phyloP scores from a whole-genome alignment of 2,888 invertebrate species.

The Brachypalpus laphriformis region DNA sequence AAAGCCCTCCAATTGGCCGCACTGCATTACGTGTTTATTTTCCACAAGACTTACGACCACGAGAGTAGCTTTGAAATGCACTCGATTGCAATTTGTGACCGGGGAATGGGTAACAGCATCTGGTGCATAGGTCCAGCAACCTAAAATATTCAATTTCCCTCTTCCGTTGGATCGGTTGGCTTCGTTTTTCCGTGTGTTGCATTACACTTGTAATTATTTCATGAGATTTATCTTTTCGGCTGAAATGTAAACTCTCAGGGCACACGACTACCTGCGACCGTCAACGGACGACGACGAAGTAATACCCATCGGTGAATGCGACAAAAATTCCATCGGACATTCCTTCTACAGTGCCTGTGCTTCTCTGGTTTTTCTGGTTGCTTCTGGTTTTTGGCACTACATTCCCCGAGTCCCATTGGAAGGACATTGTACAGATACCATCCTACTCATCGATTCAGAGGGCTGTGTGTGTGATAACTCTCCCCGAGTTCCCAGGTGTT shows the following conservation, averaged over 20 bases:
- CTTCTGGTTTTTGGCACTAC: constrained; percentile 49
- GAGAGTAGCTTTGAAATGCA: constrained; percentile 60
- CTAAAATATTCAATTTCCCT: constrained; percentile 72
- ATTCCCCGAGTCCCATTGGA: constrained; percentile 33
- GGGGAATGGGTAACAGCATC: constrained; percentile 25
- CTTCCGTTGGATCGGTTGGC: constrained; percentile 38
- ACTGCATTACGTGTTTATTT: constrained; percentile 45
- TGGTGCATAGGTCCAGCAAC: constrained; percentile 52
- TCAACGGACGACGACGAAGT: constrained; percentile 12
- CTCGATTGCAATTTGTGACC: constrained; percentile 39
- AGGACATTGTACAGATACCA: constrained; percentile 40
- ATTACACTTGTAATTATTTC: constrained; percentile 82
- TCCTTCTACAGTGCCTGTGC: constrained; percentile 63
- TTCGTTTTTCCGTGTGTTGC: constrained; percentile 56
- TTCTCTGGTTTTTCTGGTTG: constrained; percentile 4
- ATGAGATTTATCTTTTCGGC: constrained; percentile 81
- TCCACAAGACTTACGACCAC: constrained; percentile 39
- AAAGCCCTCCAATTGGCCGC: constrained; percentile 7
- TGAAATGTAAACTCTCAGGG: constrained; percentile 61
- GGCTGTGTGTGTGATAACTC: constrained; percentile 65
- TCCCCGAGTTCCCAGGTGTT: constrained; percentile 41
- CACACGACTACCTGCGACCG: constrained; percentile 1
- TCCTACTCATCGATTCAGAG: constrained; percentile 52
- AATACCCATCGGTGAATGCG: constrained; percentile 80
- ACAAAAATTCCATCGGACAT: constrained; percentile 81